Evolutionary conservation across 1,140 invertebrate genomes (phyloP), one percentile per base, ranked within the genome.

Genomic region (Stegodyphus dumicola): DNA sequence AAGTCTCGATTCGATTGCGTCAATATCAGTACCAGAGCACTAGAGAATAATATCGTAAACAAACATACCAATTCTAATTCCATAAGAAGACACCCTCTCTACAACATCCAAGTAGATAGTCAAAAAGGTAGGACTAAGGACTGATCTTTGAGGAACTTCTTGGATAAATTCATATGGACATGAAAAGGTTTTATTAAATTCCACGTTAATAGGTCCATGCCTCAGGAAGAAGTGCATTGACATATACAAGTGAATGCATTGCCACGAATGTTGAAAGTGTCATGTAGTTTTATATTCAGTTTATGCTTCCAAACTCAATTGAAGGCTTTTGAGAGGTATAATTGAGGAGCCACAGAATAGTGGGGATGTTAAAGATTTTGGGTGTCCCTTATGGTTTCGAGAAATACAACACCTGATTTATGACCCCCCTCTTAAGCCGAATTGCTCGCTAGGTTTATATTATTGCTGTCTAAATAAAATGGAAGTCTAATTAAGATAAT

Each of bases 71-170:
- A 77, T 49, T 6, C 53, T 49, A 11, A n/a, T 48, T 17, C 2
- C 18, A 51, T 1, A 7, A n/a, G 33, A 51, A 15, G 15, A 3
- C 7, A 13, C 17, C 11, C 17, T 77, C 15, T 51, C 56, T 3
- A 51, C 48, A 15, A 6, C 60, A 49, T 33, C 2, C n/a, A 66
- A 49, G 17, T 33, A 77, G 33, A 66, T 18, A 18, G 15, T 18
- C 13, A 77, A 77, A 33, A 77, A 56, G 6, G 60, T 65, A 65
- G n/a, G 60, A 17, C 75, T 77, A 74, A 74, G 71, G 5, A 54
- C 15, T 48, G 60, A 18, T 49, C 56, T 13, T 6, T 77, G 56
- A 49, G 11, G 60, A 66, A 77, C 49, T 17, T 15, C 49, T 66
- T 65, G 33, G 5, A 33, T 49, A 48, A 66, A 1, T 15, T 17